These are phyloP conservation scores for Ammospiza maritima DNA, from an alignment of 2,797 vertebrate species.

Conservation along the genomic window DNA sequence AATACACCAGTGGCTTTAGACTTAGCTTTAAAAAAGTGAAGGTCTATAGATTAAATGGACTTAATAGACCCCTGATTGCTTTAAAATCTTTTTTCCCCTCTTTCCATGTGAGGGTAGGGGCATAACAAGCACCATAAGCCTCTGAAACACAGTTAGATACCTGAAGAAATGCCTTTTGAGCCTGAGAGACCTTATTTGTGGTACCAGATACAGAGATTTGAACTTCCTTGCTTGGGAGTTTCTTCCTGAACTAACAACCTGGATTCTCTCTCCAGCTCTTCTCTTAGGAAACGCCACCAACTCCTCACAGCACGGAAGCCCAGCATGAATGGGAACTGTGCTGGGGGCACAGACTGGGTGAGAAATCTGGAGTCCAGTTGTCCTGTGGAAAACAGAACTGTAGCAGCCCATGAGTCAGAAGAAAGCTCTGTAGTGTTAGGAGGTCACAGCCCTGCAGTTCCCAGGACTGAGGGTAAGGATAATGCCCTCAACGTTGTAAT, in stretches of 20 bases:
- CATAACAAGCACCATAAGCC: background rate
- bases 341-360: slow-evolving; percentile 56
- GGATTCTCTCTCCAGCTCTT: slow-evolving; percentile 50
- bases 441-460: slow-evolving; percentile 31
- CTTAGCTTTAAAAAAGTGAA: background rate
- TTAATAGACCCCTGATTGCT: background rate
- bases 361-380: slow-evolving; percentile 53
- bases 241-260: background rate
- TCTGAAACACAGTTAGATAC: background rate
- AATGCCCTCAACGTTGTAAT: background rate
- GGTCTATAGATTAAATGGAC: background rate
- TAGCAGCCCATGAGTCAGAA: slow-evolving; percentile 52
- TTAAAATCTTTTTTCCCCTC: background rate
- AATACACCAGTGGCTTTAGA: background rate
- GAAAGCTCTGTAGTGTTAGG: slow-evolving; percentile 26
- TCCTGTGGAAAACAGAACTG: slow-evolving; percentile 35
- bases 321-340: slow-evolving; percentile 70
- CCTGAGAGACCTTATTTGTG: background rate
- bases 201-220: background rate
- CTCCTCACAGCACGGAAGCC: slow-evolving; percentile 21
- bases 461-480: slow-evolving; percentile 71
- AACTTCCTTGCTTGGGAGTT: background rate
- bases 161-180: background rate
- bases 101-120: background rate
- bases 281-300: slow-evolving; percentile 36